These are phyloP conservation scores for Trichomalopsis sarcophagae DNA, from an alignment of 1,140 invertebrate species.

Conservation along the genomic window DNA sequence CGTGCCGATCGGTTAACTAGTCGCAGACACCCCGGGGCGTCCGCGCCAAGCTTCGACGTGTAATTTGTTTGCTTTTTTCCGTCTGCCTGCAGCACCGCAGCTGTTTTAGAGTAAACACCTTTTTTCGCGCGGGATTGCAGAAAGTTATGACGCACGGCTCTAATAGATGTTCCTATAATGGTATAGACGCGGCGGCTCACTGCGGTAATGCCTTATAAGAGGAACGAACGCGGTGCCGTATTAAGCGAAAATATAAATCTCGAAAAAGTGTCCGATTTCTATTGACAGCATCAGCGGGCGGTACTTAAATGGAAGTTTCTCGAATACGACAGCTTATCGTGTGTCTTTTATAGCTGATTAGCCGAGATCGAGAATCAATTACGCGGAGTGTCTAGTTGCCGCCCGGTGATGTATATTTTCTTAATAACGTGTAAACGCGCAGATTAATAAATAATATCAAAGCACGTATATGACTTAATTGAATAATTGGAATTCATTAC, in stretches of 20 bases:
- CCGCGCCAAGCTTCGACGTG: not conserved
- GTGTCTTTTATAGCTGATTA: not conserved
- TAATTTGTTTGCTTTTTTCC: slow-evolving; percentile 7
- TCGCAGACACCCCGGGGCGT: slow-evolving; percentile 16
- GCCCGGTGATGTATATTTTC: not conserved
- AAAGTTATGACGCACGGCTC: slow-evolving; percentile 21
- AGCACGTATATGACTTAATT: not conserved
- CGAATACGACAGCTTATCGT: not conserved
- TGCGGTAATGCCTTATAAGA: not conserved
- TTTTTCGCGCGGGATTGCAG: not conserved
- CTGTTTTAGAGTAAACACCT: slow-evolving; percentile 25
- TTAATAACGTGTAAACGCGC: not conserved
- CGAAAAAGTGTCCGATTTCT: not conserved
- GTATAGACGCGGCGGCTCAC: not conserved
- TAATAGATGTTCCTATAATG: not conserved
- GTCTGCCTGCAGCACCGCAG: not conserved
- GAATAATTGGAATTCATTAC: slow-evolving; percentile 17
- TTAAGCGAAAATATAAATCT: not conserved
- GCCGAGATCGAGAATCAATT: not conserved
- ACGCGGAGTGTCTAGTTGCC: not conserved
- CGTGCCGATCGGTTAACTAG: slow-evolving; percentile 13
- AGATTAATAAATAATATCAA: slow-evolving; percentile 3
- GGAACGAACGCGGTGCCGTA: not conserved
- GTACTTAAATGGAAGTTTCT: not conserved
- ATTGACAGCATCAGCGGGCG: not conserved